Evolutionary conservation across 2,113 vertebrate genomes (phyloP).

Genomic region (Trichechus manatus): DNA sequence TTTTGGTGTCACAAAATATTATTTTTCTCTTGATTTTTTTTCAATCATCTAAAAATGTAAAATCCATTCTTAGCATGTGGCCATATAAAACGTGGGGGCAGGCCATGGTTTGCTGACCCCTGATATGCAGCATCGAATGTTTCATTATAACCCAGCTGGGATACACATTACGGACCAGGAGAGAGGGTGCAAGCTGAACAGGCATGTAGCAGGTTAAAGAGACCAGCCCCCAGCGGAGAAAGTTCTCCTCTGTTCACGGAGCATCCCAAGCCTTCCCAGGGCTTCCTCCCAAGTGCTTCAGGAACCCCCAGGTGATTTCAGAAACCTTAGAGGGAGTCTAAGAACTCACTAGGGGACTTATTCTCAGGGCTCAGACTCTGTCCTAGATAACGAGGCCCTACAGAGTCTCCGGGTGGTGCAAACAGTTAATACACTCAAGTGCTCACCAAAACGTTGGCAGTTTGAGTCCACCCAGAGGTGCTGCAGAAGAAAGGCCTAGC

Average conservation of each 20-base stretch:
- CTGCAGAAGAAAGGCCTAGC: no score
- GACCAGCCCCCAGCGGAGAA: background rate
- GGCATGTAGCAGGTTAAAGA: accelerated
- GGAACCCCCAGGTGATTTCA: background rate
- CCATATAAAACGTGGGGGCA: background rate
- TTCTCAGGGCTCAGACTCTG: background rate
- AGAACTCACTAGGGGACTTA: background rate
- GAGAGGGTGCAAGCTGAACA: no score
- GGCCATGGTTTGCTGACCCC: background rate
- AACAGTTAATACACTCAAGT: no score
- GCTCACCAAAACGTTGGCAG: no score
- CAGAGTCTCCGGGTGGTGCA: no score
- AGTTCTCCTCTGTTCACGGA: accelerated
- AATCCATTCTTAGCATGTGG: background rate
- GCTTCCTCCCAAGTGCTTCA: background rate
- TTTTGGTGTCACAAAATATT: background rate
- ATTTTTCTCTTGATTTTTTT: background rate
- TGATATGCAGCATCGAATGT: accelerated
- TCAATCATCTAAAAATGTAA: background rate
- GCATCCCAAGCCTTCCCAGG: background rate
- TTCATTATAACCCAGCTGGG: background rate
- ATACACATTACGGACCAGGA: background rate
- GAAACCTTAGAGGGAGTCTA: background rate
- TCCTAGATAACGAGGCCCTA: background rate
- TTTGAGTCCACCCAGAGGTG: no score